phyloP scores from a whole-genome alignment of 1,140 invertebrate species.

The Caenorhabditis latens region DNA sequence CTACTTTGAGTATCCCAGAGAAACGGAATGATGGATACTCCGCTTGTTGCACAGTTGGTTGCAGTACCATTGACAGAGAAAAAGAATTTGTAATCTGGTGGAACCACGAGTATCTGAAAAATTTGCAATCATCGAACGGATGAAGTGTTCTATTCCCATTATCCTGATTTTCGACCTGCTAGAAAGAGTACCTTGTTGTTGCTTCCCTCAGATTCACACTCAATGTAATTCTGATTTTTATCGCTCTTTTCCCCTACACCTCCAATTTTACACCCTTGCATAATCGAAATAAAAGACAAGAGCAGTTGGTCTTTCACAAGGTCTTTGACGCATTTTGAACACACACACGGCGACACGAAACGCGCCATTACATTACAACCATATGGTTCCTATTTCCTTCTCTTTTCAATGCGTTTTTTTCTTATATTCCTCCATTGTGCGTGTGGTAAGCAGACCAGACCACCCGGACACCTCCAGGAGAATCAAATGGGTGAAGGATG shows the following conservation, averaged over 20 bases:
- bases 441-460: not conserved
- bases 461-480: constrained; percentile 7
- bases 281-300: constrained; percentile 54
- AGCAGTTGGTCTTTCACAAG: constrained; percentile 56
- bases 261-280: constrained; percentile 47
- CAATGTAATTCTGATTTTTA: constrained; percentile 8
- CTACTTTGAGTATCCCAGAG: not conserved
- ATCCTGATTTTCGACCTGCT: no score
- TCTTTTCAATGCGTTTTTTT: constrained; percentile 48
- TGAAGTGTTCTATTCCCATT: not conserved
- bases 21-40: not conserved
- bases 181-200: no score
- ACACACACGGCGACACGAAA: constrained; percentile 40
- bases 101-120: constrained; percentile 6
- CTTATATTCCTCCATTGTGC: not conserved
- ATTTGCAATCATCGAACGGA: not conserved
- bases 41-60: not conserved
- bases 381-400: constrained; percentile 50
- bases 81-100: constrained; percentile 32
- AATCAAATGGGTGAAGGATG: constrained; percentile 3
- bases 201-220: no score
- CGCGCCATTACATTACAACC: constrained; percentile 53
- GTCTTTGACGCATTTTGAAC: constrained; percentile 50
- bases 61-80: not conserved
- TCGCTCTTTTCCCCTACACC: not conserved